These are phyloP conservation scores for Sphinx pinastri DNA, from an alignment of 2,888 invertebrate genomes.

Conservation along the genomic window DNA sequence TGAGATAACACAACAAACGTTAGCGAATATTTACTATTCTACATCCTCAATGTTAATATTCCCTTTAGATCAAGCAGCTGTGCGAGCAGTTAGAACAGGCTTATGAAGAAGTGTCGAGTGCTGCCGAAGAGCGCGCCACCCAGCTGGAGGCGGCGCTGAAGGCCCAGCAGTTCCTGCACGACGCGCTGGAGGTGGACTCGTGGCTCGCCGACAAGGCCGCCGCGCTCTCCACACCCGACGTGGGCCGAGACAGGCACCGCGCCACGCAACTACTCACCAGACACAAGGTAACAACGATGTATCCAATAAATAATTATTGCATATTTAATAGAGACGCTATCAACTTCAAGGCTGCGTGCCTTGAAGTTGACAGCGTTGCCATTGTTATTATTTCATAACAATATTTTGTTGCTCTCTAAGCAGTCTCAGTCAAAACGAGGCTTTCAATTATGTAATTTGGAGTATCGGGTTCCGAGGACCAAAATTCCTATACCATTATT, in stretches of 20 bases:
- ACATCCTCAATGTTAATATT: not conserved
- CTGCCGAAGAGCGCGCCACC: constrained; percentile 88
- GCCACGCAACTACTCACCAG: constrained; percentile 97
- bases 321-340: too few relatives aligned
- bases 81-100: constrained; percentile 88
- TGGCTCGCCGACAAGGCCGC: constrained; percentile 96
- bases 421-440: too few relatives aligned
- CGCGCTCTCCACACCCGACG: constrained; percentile 91
- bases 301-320: too few relatives aligned
- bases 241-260: constrained; percentile 94
- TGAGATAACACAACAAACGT: not conserved
- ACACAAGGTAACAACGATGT: constrained; percentile 89
- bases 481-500: too few relatives aligned
- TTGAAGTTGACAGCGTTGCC: too few relatives aligned
- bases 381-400: too few relatives aligned
- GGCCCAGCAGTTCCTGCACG: constrained; percentile 96
- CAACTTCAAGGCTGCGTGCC: too few relatives aligned
- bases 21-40: not conserved
- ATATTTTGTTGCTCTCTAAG: too few relatives aligned
- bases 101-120: constrained; percentile 89
- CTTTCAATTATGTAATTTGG: too few relatives aligned
- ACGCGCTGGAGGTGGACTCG: constrained; percentile 95
- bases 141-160: constrained; percentile 93
- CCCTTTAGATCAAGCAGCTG: constrained; percentile 87
- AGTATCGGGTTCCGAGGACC: too few relatives aligned